Evolutionary conservation across 2,797 vertebrate species (phyloP), one percentile per base, ranked within the genome.

Genomic region (Sebastes kiyomatsui): DNA sequence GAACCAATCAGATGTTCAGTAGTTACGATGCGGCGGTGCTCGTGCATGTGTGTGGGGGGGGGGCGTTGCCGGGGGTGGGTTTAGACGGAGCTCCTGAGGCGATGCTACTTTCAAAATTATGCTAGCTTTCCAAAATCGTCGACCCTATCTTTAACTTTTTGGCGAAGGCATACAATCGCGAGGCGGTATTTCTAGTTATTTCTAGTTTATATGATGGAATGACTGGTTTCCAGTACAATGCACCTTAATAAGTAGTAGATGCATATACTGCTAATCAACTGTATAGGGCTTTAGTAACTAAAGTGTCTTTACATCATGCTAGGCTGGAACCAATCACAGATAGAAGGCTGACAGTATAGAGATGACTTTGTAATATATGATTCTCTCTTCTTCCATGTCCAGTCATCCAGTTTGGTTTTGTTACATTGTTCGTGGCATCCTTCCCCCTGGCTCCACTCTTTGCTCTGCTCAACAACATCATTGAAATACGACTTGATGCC

Each of bases 351-450:
- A 4, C 46, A 49, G 46, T 52, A 52, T n/a, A 52, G 20, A n/a
- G 49, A 52, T 52, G 49, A 52, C 8, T 52, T n/a, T n/a, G 49
- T 52, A 22, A 52, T n/a, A 32, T 30, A 22, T 46, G 49, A 3
- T 46, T 67, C 4, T 71, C 2, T 87, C 20, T 49, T 75, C 4
- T 73, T 72, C 65, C 73, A 23, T 72, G 12, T 79, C 27, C 94
- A 99, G 98, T 99, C 84, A 99, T 99, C 93, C 98, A 99, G 96
- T 99, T 99, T 88, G 98, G 98, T 11, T 99, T 99, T 61, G 98
- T 99, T 23, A 99, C 98, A 7, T 72, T 99, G 88, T 99, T 99
- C 0, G 98, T 99, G 54, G 98, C 98, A 0, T 99, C 98, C 79
- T 99, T 99, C 87, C 98, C 98, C 0, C 92, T 99, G 93, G 98